Evolutionary conservation across 1,140 invertebrate genomes (phyloP), one percentile per base, ranked within the genome.

Genomic region (Lordiphosa collinella): DNA sequence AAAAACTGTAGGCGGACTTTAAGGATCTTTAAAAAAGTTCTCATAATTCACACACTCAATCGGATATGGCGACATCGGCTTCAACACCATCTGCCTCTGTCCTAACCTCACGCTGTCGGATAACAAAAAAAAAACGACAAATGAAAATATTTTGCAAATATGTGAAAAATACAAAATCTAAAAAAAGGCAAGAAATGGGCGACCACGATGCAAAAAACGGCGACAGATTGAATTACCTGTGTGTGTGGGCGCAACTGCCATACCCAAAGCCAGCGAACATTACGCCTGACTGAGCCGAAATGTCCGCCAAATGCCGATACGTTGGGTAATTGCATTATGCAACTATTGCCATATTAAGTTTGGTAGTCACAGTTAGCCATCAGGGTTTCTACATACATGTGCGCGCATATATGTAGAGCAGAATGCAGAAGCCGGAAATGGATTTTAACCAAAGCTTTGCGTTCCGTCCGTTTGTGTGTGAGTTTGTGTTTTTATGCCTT

Each of bases 341-440:
- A 84, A 84, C 78, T 84, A 85, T 84, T 72, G 68, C 78, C 54
- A 54, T 82, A 82, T 76, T 82, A 82, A 82, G 78, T 84, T 82
- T 82, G 67, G 66, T 63, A 55, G 57, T 71, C 74, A 76, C 76
- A 58, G 59, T 75, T 75, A 40, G 58, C 14, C 34, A 36, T 32
- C 7, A 29, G 13, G 37, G 47, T 16, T 25, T 53, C 9, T 11
- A 9, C 12, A 55, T 35, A n/a, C n/a, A n/a, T n/a, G n/a, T n/a
- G n/a, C n/a, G 49, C 2, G 49, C 22, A 25, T 25, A 25, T 25
- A 25, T 6, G 11, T 35, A 53, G 54, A 25, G 40, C 60, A 52
- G 64, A 60, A 53, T 61, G 41, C 55, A 54, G 34, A 49, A 72
- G 60, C 74, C 74, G 74, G 80, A 85, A 86, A 80, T 85, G 71